Percentiles rank a stretch among this genome's conserved stretches.
Conservation (phyloP, 2,888 invertebrate species). For the Tetragonula carbonaria region DNA sequence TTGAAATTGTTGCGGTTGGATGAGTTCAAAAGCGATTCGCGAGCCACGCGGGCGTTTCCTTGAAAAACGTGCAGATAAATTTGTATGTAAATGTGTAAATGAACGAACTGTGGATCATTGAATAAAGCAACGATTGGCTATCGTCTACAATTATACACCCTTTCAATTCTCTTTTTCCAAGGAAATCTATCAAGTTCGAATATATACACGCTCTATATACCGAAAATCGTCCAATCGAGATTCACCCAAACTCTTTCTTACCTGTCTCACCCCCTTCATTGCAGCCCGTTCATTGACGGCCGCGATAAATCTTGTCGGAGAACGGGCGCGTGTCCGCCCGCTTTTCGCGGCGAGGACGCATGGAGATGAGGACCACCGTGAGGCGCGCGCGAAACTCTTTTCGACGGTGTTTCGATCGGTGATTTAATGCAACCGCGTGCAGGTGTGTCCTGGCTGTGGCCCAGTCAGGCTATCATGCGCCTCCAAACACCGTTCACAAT, state of each 20-base stretch:
- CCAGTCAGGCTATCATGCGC: slow-evolving; percentile 60
- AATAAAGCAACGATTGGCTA: too few relatives aligned
- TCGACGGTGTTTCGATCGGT: slow-evolving; percentile 60
- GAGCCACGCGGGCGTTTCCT: background rate
- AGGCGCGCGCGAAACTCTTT: slow-evolving; percentile 58
- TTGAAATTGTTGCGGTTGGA: background rate
- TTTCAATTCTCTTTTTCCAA: too few relatives aligned
- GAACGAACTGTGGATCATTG: too few relatives aligned
- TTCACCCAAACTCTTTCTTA: background rate
- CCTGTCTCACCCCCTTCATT: slow-evolving; percentile 14
- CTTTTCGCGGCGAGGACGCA: slow-evolving; percentile 53
- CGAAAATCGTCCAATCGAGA: background rate
- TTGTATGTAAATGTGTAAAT: background rate
- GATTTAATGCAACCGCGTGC: slow-evolving; percentile 73
- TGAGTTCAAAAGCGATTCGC: background rate
- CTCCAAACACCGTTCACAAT: slow-evolving; percentile 49
- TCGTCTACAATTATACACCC: too few relatives aligned
- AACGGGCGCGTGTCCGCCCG: slow-evolving; percentile 39
- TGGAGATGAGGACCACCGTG: slow-evolving; percentile 73
- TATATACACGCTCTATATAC: too few relatives aligned
- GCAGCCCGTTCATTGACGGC: slow-evolving; percentile 16
- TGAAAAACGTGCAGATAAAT: background rate
- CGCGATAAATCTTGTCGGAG: slow-evolving; percentile 57
- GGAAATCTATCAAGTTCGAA: too few relatives aligned
- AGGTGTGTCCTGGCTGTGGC: slow-evolving; percentile 63